Conservation (phyloP, 2,888 invertebrate genomes). For the Orthosia gracilis region DNA sequence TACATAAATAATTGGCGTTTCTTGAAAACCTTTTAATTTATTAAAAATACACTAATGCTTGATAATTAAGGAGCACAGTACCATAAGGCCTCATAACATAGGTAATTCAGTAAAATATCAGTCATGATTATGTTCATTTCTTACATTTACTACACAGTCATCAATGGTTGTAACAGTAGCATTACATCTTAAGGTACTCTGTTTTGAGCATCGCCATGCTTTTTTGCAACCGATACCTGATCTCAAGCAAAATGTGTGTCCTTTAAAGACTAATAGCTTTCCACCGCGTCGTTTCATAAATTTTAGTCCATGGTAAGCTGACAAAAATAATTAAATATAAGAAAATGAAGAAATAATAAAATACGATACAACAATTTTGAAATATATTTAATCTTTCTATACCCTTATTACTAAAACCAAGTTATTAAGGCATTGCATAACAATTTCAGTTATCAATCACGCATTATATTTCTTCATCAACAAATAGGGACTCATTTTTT, state of each 20-base stretch:
- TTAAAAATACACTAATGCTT: too few relatives aligned
- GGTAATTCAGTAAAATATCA: neutral
- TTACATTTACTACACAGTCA: conserved; percentile 4
- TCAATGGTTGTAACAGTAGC: conserved; percentile 2
- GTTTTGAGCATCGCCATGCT: conserved; percentile 21
- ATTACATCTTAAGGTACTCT: conserved; percentile 3
- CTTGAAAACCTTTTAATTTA: too few relatives aligned
- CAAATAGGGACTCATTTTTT: too few relatives aligned
- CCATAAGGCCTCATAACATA: too few relatives aligned
- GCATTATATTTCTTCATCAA: too few relatives aligned
- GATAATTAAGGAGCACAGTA: too few relatives aligned
- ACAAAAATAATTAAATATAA: conserved; percentile 4
- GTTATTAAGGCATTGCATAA: too few relatives aligned
- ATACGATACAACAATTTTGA: neutral
- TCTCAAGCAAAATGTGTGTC: conserved; percentile 30
- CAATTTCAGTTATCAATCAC: too few relatives aligned
- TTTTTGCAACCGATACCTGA: neutral
- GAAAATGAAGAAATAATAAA: neutral
- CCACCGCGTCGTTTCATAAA: conserved; percentile 7
- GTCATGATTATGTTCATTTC: conserved; percentile 7
- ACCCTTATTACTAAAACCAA: too few relatives aligned
- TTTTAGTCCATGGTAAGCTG: neutral
- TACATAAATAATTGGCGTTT: too few relatives aligned
- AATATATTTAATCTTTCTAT: too few relatives aligned
- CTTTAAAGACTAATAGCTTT: conserved; percentile 23